Evolutionary conservation across 2,113 vertebrate species (phyloP).

Genomic region (Hymenochirus boettgeri): DNA sequence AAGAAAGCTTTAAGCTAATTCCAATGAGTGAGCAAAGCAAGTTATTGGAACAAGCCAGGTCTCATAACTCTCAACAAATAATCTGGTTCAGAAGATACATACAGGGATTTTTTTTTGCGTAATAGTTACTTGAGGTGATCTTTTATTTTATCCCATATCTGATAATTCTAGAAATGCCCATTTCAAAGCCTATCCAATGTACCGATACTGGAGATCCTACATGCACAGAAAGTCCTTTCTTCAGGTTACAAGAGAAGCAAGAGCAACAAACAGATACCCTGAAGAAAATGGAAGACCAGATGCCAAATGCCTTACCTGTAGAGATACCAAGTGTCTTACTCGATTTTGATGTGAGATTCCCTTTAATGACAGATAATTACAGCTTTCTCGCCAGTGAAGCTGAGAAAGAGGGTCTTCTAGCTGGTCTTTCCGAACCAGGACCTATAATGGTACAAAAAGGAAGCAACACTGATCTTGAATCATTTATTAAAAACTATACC

Average conservation of each 20-base stretch:
- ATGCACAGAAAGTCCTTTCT: constrained; percentile 50
- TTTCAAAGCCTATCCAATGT: constrained; percentile 50
- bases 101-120: too few species aligned
- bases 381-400: constrained; percentile 2
- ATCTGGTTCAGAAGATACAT: too few species aligned
- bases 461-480: constrained; percentile 8
- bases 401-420: constrained; percentile 1
- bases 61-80: too few species aligned
- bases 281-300: background rate
- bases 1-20: too few species aligned
- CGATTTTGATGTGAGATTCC: background rate
- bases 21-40: too few species aligned
- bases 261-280: background rate
- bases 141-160: background rate
- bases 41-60: too few species aligned
- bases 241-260: constrained; percentile 39
- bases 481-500: constrained; percentile 17
- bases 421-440: background rate
- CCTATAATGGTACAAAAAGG: background rate
- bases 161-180: constrained; percentile 44
- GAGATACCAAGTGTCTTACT: background rate
- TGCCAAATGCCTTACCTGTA: background rate
- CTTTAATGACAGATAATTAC: constrained; percentile 6
- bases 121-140: too few species aligned
- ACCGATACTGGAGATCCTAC: constrained; percentile 39